Evolutionary conservation across 1,140 invertebrate species (phyloP).

Genomic region (Bactericera cockerelli): DNA sequence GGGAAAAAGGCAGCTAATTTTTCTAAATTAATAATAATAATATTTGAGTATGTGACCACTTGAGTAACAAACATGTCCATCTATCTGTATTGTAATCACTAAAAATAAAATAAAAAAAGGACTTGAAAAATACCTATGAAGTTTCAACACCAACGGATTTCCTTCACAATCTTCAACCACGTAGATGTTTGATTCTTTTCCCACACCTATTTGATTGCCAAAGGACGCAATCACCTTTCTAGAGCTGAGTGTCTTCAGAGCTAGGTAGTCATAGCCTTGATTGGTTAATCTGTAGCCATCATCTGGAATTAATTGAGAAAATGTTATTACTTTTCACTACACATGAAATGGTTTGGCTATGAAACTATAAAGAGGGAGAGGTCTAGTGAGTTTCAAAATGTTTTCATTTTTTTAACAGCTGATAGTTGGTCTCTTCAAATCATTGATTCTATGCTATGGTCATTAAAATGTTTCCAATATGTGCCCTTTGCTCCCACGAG

Average conservation of each 20-base stretch:
- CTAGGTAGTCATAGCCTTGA: constrained; percentile 92
- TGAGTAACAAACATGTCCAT: too few relatives aligned
- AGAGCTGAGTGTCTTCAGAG: constrained; percentile 70
- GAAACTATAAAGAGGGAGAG: too few relatives aligned
- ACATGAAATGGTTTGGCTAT: too few relatives aligned
- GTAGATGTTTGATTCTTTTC: constrained; percentile 95
- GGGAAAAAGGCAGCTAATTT: background rate
- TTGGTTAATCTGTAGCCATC: constrained; percentile 95
- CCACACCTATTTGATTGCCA: constrained; percentile 97
- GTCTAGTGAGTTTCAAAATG: too few relatives aligned
- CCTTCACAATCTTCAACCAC: constrained; percentile 64
- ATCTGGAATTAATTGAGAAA: constrained; percentile 37
- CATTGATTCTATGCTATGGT: too few relatives aligned
- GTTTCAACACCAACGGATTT: constrained; percentile 66
- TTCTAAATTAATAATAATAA: background rate
- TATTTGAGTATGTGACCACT: too few relatives aligned
- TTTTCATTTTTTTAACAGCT: too few relatives aligned
- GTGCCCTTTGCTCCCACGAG: background rate
- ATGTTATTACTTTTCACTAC: too few relatives aligned
- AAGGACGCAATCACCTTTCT: constrained; percentile 67
- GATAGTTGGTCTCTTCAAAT: too few relatives aligned
- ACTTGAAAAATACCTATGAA: too few relatives aligned
- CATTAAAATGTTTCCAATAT: too few relatives aligned
- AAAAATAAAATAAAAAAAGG: constrained; percentile 7
- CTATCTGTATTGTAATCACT: background rate